Evolutionary conservation across 2,113 vertebrate genomes (phyloP), one percentile per base, ranked within the genome.

Genomic region (Oostethus manadensis): DNA sequence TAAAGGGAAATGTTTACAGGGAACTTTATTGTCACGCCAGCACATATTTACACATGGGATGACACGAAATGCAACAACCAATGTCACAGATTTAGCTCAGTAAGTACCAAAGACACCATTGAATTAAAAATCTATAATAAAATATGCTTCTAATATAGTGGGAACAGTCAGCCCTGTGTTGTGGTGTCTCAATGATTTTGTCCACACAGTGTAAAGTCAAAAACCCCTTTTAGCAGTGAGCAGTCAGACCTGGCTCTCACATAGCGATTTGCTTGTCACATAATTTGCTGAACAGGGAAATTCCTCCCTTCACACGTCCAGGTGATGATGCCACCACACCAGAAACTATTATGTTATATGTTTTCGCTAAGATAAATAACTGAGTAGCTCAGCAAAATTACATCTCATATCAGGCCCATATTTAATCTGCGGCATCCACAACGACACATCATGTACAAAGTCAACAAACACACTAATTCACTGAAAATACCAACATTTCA

Each of bases 281-380:
- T 74, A 74, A 78, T 82, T 81, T 71, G 81, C 74, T 51, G 40
- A 76, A 80, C 74, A 71, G 75, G 76, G 51, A 81, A 72, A 78
- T 74, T 79, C 68, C 68, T 68, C 60, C 74, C 47, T 62, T 66
- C 51, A 14, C 70, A 71, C 73, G 51, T 58, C 67, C 68, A 68
- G 66, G 71, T 66, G 68, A 72, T 57, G 78, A 47, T 64, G 58
- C 64, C 35, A 35, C 51, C 66, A 74, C 64, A 71, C 64, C 72
- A 61, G 56, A 38, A 22, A 62, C 60, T 67, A 77, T 70, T 73
- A 73, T 70, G 70, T 64, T 70, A 79, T 69, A 33, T 53, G 33
- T 10, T 54, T 35, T 11, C 6, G 10, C 51, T 18, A 18, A 6
- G 17, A 54, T 26, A 18, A 14, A 33, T n/a, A 26, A 22, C 29